Evolutionary conservation across 1,140 invertebrate genomes (phyloP), one percentile per base, ranked within the genome.

Genomic region (Propsilocerus akamusi): DNA sequence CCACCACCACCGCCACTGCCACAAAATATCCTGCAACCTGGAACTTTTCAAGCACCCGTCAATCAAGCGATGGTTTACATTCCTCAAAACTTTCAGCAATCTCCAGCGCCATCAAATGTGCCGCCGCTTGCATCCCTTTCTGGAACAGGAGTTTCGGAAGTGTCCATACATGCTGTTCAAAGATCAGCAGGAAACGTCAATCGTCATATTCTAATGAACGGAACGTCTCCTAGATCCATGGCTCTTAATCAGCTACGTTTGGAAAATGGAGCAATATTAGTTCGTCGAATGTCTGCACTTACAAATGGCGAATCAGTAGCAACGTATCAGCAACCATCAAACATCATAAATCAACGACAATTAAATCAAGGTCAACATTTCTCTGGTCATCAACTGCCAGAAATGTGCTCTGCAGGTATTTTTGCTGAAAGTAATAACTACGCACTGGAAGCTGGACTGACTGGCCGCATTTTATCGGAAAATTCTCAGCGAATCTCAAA

Each of bases 401-500:
- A 20, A 17, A 17, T 41, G 5, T 41, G 2, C 34, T 20, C n/a
- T 11, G 41, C 22, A 5, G 46, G 32, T 25, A n/a, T 47, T 10
- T 48, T 30, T 50, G 26, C 14, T 23, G 17, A 25, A 20, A 22
- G 23, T 1, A 46, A 50, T 4, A 49, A 11, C 5, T 30, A 28
- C 41, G 2, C 3, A 37, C 22, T 17, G 2, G 26, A 30, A 49
- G 25, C 20, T 25, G 22, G 22, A 6, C 6, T 8, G 5, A 20
- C 22, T 2, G 12, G 14, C 22, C 14, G 14, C 1, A 14, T 41
- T 41, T 41, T 41, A 5, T 41, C 34, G 6, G n/a, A 41, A 37
- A 26, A 51, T 51, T 22, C 48, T 58, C 58, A 60, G 32, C 53
- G 71, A 66, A 57, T 78, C 20, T 62, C 68, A 6, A 70, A 74